Conservation (phyloP, 2,888 invertebrate genomes). For the Hyppa rectilinea region DNA sequence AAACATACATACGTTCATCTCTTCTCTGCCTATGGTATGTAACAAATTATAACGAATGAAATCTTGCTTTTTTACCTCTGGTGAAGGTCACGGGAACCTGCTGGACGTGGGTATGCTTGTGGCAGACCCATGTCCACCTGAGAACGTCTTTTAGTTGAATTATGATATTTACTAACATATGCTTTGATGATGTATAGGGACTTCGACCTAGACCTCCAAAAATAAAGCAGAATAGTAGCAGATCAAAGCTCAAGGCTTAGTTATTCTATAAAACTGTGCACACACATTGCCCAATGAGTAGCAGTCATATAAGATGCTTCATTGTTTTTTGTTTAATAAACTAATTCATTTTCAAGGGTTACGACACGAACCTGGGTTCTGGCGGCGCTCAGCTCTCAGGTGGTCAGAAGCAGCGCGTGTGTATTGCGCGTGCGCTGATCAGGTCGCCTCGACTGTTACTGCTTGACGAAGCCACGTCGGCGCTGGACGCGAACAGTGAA, state of each 20-base stretch:
- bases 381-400: constrained; percentile 93
- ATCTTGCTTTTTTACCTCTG: too few relatives aligned
- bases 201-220: not conserved
- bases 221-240: not conserved
- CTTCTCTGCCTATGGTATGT: constrained; percentile 92
- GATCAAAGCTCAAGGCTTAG: not conserved
- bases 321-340: not conserved
- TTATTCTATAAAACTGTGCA: not conserved
- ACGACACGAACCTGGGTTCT: constrained; percentile 93
- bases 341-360: constrained; percentile 85
- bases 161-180: not conserved
- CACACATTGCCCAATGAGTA: too few relatives aligned
- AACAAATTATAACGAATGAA: too few relatives aligned
- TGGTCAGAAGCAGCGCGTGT: constrained; percentile 94
- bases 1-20: constrained; percentile 95
- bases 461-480: constrained; percentile 93
- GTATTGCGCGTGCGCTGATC: constrained; percentile 93
- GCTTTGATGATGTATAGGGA: not conserved
- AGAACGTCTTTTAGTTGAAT: not conserved
- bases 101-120: not conserved
- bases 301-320: too few relatives aligned
- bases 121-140: not conserved
- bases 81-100: not conserved
- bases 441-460: constrained; percentile 92
- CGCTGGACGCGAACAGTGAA: constrained; percentile 93